Evolutionary conservation across 1,140 invertebrate species (phyloP), one percentile per base, ranked within the genome.

Genomic region (Asbolus verrucosus): DNA sequence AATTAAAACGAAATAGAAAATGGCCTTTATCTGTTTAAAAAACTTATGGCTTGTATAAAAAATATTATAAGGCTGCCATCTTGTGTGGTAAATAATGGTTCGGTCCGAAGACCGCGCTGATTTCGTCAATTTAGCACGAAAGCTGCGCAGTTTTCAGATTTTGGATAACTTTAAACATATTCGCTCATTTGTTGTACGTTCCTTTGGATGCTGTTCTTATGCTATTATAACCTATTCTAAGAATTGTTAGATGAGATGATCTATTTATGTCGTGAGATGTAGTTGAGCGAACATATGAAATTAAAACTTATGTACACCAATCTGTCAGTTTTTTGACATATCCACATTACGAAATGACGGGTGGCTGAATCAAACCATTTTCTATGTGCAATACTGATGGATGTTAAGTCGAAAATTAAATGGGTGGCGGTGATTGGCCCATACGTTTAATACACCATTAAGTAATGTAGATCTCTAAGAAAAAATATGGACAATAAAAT

Each of bases 11-110:
- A 75, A 62, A 70, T 77, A 74, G 71, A 76, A 75, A 77, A 76
- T 73, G 73, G 65, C 67, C 43, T 73, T 72, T 61, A 50, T 75
- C 63, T 46, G 63, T 71, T 73, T 67, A 61, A 71, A 75, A 73
- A 73, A 72, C 54, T 69, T 69, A 68, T 68, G 67, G 41, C 50
- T 72, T 74, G 76, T 77, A 76, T 76, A 76, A 73, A 77, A 76
- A 77, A 75, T 75, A 76, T 73, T 59, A 63, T 76, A 69, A 74
- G 70, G 72, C 69, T 75, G 74, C 69, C 73, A 72, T 70, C 62
- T 73, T 65, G 27, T 46, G 18, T 68, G 68, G 67, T 72, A 68
- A 74, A 70, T 71, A 70, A 69, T 59, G 46, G 36, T n/a, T n/a
- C n/a, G n/a, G n/a, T n/a, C n/a, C n/a, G n/a, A n/a, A n/a, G n/a